phyloP scores from a whole-genome alignment of 1,140 invertebrate genomes.

The Prorops nasuta region DNA sequence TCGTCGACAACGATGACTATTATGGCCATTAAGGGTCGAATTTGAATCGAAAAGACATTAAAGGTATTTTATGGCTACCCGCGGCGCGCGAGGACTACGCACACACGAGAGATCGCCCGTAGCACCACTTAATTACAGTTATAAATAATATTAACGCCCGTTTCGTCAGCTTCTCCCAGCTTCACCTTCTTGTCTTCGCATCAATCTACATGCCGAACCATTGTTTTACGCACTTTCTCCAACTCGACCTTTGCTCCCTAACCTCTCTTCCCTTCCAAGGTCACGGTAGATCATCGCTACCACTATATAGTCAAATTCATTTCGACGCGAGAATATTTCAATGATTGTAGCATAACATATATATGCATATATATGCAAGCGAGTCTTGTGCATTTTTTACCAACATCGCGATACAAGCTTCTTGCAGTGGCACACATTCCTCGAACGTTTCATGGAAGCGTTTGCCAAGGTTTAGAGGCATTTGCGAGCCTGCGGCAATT shows the following conservation, averaged over 20 bases:
- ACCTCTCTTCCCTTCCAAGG: slow-evolving; percentile 16
- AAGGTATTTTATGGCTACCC: slow-evolving; percentile 41
- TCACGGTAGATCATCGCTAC: too few relatives aligned
- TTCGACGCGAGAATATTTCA: too few relatives aligned
- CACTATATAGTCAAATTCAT: too few relatives aligned
- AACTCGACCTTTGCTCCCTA: slow-evolving; percentile 6
- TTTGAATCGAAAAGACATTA: slow-evolving; percentile 43
- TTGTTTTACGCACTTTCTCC: too few relatives aligned
- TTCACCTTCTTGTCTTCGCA: neutral
- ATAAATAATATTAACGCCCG: slow-evolving; percentile 44
- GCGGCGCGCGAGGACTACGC: slow-evolving; percentile 22
- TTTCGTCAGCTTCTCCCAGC: too few relatives aligned
- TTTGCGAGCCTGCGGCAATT: too few relatives aligned
- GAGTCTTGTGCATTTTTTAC: neutral
- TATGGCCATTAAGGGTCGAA: slow-evolving; percentile 31
- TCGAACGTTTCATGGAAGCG: too few relatives aligned
- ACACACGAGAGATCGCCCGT: slow-evolving; percentile 15
- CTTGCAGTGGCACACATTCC: too few relatives aligned
- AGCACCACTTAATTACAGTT: slow-evolving; percentile 37
- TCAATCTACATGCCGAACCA: neutral
- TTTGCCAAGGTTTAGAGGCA: too few relatives aligned
- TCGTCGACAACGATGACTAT: slow-evolving; percentile 23
- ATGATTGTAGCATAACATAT: too few relatives aligned
- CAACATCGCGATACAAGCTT: too few relatives aligned
- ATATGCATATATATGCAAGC: too few relatives aligned